A percentile compares a stretch with the other conserved stretches of the same genome.
Conservation (phyloP, 2,888 invertebrate species). For the Zaprionus bogoriensis region DNA sequence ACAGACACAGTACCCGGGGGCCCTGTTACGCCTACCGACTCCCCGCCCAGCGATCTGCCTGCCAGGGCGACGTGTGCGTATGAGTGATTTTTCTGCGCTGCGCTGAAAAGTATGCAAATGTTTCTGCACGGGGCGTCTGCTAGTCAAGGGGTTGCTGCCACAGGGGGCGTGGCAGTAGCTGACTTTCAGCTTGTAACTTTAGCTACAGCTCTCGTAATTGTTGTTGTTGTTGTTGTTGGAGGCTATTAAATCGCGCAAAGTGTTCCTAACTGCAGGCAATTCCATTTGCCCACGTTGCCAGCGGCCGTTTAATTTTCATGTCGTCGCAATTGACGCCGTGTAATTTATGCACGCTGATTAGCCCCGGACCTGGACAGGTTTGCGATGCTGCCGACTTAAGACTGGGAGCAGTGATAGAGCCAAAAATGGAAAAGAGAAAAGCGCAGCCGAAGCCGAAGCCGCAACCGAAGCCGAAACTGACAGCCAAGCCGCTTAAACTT, state of each 20-base stretch:
- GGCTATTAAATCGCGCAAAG: conserved; percentile 60
- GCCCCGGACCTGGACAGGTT: conserved; percentile 72
- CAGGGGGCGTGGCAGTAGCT: conserved; percentile 58
- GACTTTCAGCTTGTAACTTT: conserved; percentile 66
- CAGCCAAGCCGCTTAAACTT: conserved; percentile 82
- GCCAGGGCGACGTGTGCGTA: conserved; percentile 66
- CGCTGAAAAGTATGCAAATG: conserved; percentile 81
- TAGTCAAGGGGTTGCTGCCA: conserved; percentile 24
- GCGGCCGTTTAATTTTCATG: conserved; percentile 54
- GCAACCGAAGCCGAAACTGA: conserved; percentile 59
- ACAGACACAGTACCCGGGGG: conserved; percentile 72
- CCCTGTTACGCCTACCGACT: conserved; percentile 52
- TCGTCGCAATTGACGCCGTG: conserved; percentile 41
- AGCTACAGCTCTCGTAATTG: conserved; percentile 17
- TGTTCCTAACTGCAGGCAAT: conserved; percentile 80
- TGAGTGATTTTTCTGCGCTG: conserved; percentile 78
- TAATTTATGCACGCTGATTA: conserved; percentile 74
- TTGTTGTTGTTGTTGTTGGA: conserved; percentile 28
- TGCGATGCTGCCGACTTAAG: conserved; percentile 42
- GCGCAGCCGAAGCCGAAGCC: background rate
- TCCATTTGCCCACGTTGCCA: conserved; percentile 68
- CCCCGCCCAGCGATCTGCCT: conserved; percentile 4
- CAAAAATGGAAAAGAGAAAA: conserved; percentile 29
- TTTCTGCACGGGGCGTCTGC: conserved; percentile 32
- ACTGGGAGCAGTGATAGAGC: conserved; percentile 30